phyloP scores from a whole-genome alignment of 2,888 invertebrate genomes.

The Sussaba pulchella region DNA sequence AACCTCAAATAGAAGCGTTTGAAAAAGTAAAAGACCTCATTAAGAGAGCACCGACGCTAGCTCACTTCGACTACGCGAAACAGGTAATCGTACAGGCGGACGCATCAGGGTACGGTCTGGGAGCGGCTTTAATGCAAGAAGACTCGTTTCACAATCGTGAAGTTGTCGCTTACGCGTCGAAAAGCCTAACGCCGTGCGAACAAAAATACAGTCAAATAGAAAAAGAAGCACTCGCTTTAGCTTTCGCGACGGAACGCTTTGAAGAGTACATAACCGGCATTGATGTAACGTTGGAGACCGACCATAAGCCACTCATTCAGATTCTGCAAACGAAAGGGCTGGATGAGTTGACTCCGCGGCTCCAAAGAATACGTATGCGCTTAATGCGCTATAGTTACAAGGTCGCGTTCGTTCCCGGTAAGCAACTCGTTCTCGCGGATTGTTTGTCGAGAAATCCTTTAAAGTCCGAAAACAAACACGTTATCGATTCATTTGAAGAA shows the following conservation, averaged over 20 bases:
- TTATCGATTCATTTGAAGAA: too few relatives aligned
- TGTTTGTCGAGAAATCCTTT: conserved; percentile 70
- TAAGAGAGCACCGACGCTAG: conserved; percentile 73
- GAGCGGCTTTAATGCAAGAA: conserved; percentile 74
- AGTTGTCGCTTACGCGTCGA: conserved; percentile 78
- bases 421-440: conserved; percentile 73
- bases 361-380: conserved; percentile 78
- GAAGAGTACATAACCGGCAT: conserved; percentile 76
- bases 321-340: conserved; percentile 78
- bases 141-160: conserved; percentile 64
- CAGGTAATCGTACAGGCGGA: conserved; percentile 72
- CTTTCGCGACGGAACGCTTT: conserved; percentile 77
- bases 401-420: not conserved
- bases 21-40: conserved; percentile 73
- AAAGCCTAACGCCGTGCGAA: conserved; percentile 76
- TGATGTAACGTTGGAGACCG: conserved; percentile 70
- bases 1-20: conserved; percentile 70
- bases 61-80: conserved; percentile 72
- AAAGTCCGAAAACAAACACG: too few relatives aligned
- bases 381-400: conserved; percentile 41
- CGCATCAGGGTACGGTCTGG: conserved; percentile 77
- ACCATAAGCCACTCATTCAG: conserved; percentile 77
- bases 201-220: conserved; percentile 80
- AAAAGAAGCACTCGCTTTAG: conserved; percentile 79
- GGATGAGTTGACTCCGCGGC: conserved; percentile 77